Evolutionary conservation across 2,797 vertebrate species (phyloP).

Genomic region (Otus scops): DNA sequence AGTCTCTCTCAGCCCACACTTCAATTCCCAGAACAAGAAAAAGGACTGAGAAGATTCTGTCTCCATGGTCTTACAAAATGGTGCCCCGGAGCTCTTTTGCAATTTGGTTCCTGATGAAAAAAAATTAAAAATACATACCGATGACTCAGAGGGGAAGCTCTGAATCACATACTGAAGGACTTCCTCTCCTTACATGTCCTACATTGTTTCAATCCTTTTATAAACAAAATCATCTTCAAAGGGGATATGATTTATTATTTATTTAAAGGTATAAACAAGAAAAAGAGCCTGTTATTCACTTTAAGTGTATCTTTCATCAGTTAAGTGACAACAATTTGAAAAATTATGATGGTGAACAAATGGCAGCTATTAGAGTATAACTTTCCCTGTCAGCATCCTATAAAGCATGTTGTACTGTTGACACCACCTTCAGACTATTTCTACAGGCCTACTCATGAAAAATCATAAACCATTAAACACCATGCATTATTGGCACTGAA

Average conservation of each 20-base stretch:
- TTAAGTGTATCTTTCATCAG: not conserved
- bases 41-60: not conserved
- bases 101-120: not conserved
- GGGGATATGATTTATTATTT: not conserved
- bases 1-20: not conserved
- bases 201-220: not conserved
- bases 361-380: not conserved
- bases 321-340: not conserved
- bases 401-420: not conserved
- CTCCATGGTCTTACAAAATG: not conserved
- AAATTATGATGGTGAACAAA: not conserved
- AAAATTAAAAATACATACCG: not conserved
- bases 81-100: not conserved
- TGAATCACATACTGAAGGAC: not conserved
- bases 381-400: not conserved
- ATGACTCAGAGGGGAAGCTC: not conserved
- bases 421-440: not conserved
- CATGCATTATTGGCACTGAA: not conserved
- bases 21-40: not conserved
- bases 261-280: not conserved
- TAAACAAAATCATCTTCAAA: not conserved
- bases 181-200: not conserved
- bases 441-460: not conserved
- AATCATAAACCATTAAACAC: not conserved
- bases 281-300: not conserved